phyloP scores from a whole-genome alignment of 2,797 vertebrate species.

The Lycodopsis pacificus region DNA sequence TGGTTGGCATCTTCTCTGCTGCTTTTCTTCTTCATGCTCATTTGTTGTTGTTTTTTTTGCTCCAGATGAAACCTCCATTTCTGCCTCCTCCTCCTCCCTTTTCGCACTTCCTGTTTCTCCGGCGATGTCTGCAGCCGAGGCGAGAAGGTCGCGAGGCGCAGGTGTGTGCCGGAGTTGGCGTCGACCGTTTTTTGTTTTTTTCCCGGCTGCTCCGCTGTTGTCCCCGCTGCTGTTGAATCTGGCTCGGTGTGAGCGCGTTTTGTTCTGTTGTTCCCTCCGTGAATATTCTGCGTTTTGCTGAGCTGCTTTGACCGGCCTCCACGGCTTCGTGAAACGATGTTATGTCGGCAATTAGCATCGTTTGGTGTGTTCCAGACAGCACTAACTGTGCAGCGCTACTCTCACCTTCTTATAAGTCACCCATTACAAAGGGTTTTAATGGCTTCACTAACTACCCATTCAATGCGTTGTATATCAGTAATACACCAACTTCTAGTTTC shows the following conservation, averaged over 20 bases:
- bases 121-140: conserved; percentile 59
- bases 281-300: conserved; percentile 54
- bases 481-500: neutral
- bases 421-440: neutral
- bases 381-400: too few relatives aligned
- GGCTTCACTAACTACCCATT: neutral
- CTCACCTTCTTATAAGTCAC: neutral
- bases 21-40: conserved; percentile 34
- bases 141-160: conserved; percentile 69
- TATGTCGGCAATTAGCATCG: conserved; percentile 29
- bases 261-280: conserved; percentile 64
- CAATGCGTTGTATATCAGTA: neutral
- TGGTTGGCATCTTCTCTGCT: conserved; percentile 21
- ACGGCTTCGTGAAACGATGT: conserved; percentile 44
- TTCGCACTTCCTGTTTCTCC: conserved; percentile 60
- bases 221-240: conserved; percentile 56
- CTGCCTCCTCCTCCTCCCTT: conserved; percentile 33
- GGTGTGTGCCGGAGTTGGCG: conserved; percentile 67
- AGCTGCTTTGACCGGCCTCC: conserved; percentile 51
- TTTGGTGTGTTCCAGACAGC: conserved; percentile 9
- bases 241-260: conserved; percentile 56
- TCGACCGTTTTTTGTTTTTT: neutral
- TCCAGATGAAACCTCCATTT: conserved; percentile 27
- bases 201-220: conserved; percentile 36
- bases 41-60: neutral